Base-by-base conservation (phyloP, 2,888 invertebrate species). In the Oligia strigilis region DNA sequence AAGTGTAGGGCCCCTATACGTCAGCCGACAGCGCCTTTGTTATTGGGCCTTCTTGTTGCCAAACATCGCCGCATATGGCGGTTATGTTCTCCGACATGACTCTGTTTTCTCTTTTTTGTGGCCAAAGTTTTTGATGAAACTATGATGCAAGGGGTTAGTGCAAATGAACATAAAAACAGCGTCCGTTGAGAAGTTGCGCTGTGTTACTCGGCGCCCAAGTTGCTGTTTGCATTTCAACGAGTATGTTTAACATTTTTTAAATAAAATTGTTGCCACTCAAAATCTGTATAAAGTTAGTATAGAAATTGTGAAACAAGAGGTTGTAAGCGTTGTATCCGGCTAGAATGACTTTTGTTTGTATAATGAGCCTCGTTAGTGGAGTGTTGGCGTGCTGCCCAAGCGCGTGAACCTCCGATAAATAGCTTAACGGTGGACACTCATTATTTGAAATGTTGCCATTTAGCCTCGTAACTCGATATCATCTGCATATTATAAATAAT, bases 341-440 rank as follows among this genome's bases (percentile, higher is more conserved):
- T 89, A 80, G 88, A 89, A 88, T 87, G 88, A 90, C 89, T 90
- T 90, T 90, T 92, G 93, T 93, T 93, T 93, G 92, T 93, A 90
- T 93, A 93, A 94, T 93, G 93, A 93, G 91, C 85, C 92, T 93
- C 92, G 93, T 94, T 94, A 94, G 93, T 92, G 91, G 91, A 89
- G 91, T 90, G 89, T 93, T 94, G 94, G 94, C 94, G 83, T 77
- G 60, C 78, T 89, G 92, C 93, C 94, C 91, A 88, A 52, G 76
- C 79, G 78, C 86, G 67, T 75, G 74, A 82, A 75, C 85, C 83
- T 85, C 75, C 70, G 69, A 78, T 87, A 87, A 87, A 89, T 87
- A 82, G 82, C 83, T 87, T 78, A 77, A 75, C 73, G 66, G 64
- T 76, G 77, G 81, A 72, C 79, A 78, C 71, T 74, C 75, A 76